Base-by-base conservation (phyloP, 2,888 invertebrate genomes). In the Schrankia costaestrigalis region DNA sequence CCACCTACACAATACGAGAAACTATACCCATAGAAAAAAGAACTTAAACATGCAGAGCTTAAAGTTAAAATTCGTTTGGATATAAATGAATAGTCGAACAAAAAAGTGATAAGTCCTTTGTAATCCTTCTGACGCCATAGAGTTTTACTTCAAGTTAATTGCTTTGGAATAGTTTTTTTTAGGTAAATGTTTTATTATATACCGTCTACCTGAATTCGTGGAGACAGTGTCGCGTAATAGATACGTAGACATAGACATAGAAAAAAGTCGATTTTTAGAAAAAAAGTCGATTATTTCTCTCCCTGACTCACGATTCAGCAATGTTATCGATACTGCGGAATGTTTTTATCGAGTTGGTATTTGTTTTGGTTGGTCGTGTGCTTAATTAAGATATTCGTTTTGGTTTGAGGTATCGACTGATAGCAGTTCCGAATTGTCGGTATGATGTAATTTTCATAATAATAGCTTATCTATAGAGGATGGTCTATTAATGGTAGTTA, bases 41-140 rank as follows among this genome's bases (percentile, higher is more conserved):
- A 55, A 60, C 57, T 51, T 67, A 61, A 49, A 5, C 0, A 0
- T 1, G 1, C 0, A n/a, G 1, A 0, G 0, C 0, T 6, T 57
- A 42, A 44, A 26, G 53, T 46, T 49, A 18, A 31, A 33, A 18
- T 35, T 47, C 26, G 35, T 34, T 31, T 42, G 11, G 1, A 24
- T n/a, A 17, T 32, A 38, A 28, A 26, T 31, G 15, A 36, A 37
- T 13, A 39, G 34, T 48, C 35, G 35, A 42, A 71, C 68, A 78
- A 79, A 82, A 82, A 78, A 73, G 77, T 78, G 81, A 81, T 84
- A 85, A 82, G 75, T 81, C 79, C 75, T 74, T 80, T 83, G 83
- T 85, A 83, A 86, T 84, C 82, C 77, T 67, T 59, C 78, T 84
- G 86, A 86, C 86, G 86, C 86, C 86, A 84, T 59, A 51, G 73